Evolutionary conservation across 2,888 invertebrate genomes (phyloP).

Genomic region (Plemyria rubiginata): DNA sequence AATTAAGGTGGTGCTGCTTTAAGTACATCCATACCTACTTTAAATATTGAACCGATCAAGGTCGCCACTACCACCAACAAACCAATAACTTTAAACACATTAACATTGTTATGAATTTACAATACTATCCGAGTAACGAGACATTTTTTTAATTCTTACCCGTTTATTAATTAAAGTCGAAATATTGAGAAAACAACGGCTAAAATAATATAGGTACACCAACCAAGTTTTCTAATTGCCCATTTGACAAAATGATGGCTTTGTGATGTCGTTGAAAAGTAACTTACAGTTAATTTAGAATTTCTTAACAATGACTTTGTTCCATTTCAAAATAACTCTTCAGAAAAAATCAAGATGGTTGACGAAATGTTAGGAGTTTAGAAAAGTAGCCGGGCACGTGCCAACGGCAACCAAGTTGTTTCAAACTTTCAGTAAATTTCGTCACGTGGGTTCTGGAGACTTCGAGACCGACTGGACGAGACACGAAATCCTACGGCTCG

Average conservation of each 20-base stretch:
- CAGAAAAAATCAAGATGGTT: neutral
- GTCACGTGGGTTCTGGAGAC: conserved; percentile 39
- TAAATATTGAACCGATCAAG: conserved; percentile 35
- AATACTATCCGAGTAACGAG: too few relatives aligned
- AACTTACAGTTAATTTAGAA: neutral
- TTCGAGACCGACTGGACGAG: conserved; percentile 40
- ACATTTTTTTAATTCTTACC: too few relatives aligned
- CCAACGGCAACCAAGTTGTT: conserved; percentile 46
- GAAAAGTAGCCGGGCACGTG: conserved; percentile 15
- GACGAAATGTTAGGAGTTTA: neutral
- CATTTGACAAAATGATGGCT: neutral
- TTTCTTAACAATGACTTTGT: neutral
- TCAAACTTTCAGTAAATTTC: conserved; percentile 38
- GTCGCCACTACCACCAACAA: conserved; percentile 35
- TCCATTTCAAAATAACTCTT: neutral
- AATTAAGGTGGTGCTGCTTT: conserved; percentile 17
- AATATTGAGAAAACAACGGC: too few relatives aligned
- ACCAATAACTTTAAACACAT: neutral
- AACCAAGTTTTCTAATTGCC: neutral
- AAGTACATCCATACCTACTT: conserved; percentile 31
- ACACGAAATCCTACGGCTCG: conserved; percentile 18
- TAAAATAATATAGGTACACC: neutral
- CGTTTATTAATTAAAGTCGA: too few relatives aligned
- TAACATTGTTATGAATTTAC: too few relatives aligned
- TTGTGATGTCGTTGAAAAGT: neutral